Evolutionary conservation across 2,888 invertebrate genomes (phyloP).

Genomic region (Teleogryllus oceanicus): DNA sequence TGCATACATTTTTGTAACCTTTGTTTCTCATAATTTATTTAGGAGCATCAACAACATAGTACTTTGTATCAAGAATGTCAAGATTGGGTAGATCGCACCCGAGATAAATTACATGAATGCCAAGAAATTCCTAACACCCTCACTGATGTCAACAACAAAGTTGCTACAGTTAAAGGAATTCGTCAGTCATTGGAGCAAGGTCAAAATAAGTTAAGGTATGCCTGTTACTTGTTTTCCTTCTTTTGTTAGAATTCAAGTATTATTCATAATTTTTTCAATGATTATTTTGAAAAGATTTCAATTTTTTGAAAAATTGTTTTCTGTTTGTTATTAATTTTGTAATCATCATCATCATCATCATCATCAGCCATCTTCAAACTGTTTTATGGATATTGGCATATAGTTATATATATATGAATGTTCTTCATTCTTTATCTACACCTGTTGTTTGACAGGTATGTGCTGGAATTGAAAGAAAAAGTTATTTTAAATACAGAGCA

Average conservation of each 20-base stretch:
- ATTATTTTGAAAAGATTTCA: not conserved
- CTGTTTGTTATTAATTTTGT: no score
- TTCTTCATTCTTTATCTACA: no score
- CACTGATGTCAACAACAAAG: constrained; percentile 78
- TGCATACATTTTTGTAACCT: constrained; percentile 27
- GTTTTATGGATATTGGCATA: no score
- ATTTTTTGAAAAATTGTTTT: no score
- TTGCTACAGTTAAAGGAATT: constrained; percentile 81
- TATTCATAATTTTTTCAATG: not conserved
- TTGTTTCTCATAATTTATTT: constrained; percentile 35
- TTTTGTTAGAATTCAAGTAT: not conserved
- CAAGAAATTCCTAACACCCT: constrained; percentile 75
- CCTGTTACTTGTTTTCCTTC: constrained; percentile 32
- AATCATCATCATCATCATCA: no score
- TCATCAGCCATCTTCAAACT: no score
- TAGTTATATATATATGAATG: no score
- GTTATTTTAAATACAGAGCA: constrained; percentile 91
- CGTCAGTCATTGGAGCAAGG: constrained; percentile 91
- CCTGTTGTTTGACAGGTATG: constrained; percentile 52
- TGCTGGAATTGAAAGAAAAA: constrained; percentile 86
- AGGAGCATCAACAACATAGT: constrained; percentile 92
- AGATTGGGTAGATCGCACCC: constrained; percentile 86
- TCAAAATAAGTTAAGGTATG: constrained; percentile 69
- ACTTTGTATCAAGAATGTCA: constrained; percentile 89
- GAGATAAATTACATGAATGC: constrained; percentile 79